phyloP scores from a whole-genome alignment of 2,113 vertebrate species.

The Varanus komodoensis region DNA sequence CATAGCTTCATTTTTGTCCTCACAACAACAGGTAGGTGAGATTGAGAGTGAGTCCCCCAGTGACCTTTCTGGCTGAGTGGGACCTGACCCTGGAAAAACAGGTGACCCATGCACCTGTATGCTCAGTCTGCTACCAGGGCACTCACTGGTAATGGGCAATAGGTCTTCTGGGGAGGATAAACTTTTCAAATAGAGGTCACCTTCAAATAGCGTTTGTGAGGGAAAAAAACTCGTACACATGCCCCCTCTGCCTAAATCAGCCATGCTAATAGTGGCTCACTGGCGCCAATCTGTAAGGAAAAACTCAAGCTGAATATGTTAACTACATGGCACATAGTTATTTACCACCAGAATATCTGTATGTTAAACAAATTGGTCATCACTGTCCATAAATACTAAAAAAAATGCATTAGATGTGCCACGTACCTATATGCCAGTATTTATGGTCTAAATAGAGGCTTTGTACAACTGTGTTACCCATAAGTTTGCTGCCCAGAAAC shows the following conservation, averaged over 20 bases:
- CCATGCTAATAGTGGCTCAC: neutral
- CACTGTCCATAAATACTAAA: neutral
- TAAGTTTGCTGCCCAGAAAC: neutral
- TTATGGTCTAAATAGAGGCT: slow-evolving; percentile 1
- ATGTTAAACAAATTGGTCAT: neutral
- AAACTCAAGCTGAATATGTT: neutral
- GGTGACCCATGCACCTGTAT: too few species aligned
- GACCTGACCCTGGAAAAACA: too few species aligned
- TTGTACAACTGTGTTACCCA: neutral
- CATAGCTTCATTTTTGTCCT: too few species aligned
- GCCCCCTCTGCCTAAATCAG: neutral
- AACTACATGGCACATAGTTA: neutral
- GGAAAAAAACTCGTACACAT: too few species aligned
- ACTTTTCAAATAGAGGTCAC: too few species aligned
- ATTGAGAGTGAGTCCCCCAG: too few species aligned
- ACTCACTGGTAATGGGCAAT: too few species aligned
- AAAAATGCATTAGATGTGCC: neutral
- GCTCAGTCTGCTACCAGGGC: too few species aligned
- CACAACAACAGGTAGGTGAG: too few species aligned
- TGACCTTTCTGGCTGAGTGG: too few species aligned
- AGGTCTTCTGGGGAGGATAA: too few species aligned
- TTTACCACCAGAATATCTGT: neutral
- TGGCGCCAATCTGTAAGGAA: neutral
- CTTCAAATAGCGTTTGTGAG: too few species aligned
- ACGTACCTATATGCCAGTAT: neutral